A percentile compares a stretch with the other conserved stretches of the same genome.
Conservation (phyloP, 2,797 vertebrate genomes). For the Enteromius unitaeniatus region DNA sequence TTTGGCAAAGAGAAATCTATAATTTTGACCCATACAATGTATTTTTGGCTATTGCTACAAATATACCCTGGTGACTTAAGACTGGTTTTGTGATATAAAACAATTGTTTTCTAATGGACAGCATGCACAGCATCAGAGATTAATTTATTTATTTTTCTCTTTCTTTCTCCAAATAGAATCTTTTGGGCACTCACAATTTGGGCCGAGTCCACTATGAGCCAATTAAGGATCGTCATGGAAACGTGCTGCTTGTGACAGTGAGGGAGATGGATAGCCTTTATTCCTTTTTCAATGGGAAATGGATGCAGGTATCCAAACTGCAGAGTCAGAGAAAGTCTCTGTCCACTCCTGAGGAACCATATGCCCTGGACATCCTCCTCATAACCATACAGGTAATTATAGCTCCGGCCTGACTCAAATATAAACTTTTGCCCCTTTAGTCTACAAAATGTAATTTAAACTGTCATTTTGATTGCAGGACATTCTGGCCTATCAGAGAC, state of each 20-base stretch:
- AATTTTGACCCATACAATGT: too few species aligned
- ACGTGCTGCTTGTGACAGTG: constrained; percentile 91
- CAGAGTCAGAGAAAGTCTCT: constrained; percentile 98
- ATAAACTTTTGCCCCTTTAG: neutral
- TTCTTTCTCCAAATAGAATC: constrained; percentile 78
- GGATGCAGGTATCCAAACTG: constrained; percentile 94
- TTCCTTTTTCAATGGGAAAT: constrained; percentile 91
- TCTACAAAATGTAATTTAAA: neutral
- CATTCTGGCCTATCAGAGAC: constrained; percentile 89
- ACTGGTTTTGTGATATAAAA: neutral
- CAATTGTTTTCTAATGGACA: neutral
- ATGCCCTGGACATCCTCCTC: constrained; percentile 93
- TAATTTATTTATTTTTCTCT: constrained; percentile 28
- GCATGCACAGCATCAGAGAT: neutral
- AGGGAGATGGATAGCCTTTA: constrained; percentile 90
- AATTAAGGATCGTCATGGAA: constrained; percentile 96
- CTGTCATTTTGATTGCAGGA: constrained; percentile 76
- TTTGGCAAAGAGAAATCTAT: too few species aligned
- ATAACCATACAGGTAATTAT: constrained; percentile 93
- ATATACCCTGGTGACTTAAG: too few species aligned
- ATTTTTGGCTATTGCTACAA: too few species aligned
- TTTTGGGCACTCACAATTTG: constrained; percentile 94
- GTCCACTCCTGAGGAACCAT: constrained; percentile 96
- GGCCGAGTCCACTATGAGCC: constrained; percentile 95
- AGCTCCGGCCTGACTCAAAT: neutral